Evolutionary conservation across 2,113 vertebrate species (phyloP).

Genomic region (Epinephelus moara): DNA sequence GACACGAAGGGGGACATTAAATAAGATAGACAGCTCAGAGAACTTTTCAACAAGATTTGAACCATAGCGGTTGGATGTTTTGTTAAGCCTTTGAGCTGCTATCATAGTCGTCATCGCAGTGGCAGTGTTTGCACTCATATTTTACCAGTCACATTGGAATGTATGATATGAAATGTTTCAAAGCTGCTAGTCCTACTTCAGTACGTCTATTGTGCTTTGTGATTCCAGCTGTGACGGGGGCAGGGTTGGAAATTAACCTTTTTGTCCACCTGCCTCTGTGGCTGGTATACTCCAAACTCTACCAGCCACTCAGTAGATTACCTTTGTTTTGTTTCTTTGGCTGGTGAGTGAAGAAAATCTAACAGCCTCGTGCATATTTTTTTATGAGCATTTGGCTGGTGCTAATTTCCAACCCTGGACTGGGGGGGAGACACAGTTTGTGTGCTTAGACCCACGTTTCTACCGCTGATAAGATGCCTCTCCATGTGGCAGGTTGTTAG

Average conservation of each 20-base stretch:
- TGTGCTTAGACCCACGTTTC: not conserved
- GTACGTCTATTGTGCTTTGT: conserved; percentile 27
- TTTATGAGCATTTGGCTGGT: too few relatives aligned
- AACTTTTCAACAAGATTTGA: not conserved
- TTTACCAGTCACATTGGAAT: conserved; percentile 37
- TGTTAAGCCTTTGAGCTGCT: conserved; percentile 15
- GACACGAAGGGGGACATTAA: not conserved
- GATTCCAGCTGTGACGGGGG: conserved; percentile 13
- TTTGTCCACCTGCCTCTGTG: too few relatives aligned
- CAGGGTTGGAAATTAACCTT: too few relatives aligned
- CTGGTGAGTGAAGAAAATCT: too few relatives aligned
- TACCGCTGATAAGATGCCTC: not conserved
- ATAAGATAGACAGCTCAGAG: not conserved
- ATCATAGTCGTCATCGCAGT: not conserved
- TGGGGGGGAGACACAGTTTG: not conserved
- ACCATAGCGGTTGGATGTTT: not conserved
- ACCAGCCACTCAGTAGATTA: too few relatives aligned
- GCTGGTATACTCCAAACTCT: too few relatives aligned
- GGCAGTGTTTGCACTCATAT: conserved; percentile 12
- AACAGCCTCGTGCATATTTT: too few relatives aligned
- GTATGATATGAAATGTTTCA: conserved; percentile 40
- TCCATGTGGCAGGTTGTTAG: not conserved
- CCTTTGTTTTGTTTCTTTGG: too few relatives aligned
- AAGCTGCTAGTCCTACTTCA: not conserved
- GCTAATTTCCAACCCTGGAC: too few relatives aligned